Percentiles rank a stretch among this genome's conserved stretches.
Conservation (phyloP, 2,888 invertebrate genomes). For the Caenorhabditis plicata region DNA sequence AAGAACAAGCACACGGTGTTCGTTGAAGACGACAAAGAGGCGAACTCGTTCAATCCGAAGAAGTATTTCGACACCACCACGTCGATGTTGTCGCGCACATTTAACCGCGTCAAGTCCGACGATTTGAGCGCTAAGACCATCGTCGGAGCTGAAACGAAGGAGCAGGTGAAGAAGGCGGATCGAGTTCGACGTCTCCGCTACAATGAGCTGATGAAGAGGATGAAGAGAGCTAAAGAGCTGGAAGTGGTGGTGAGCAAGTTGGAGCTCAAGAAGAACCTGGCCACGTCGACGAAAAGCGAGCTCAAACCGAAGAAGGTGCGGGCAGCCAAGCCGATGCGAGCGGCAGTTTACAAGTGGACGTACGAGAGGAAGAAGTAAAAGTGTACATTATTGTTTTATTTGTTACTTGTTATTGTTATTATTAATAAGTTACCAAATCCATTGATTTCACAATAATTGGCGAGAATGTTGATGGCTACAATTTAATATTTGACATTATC, state of each 20-base stretch:
- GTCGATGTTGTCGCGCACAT: constrained; percentile 74
- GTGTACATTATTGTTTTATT: neutral
- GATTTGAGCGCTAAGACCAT: constrained; percentile 32
- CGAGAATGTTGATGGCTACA: constrained; percentile 2
- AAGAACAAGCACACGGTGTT: constrained; percentile 55
- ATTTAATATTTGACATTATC: neutral
- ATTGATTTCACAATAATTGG: constrained; percentile 12
- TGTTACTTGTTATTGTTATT: neutral
- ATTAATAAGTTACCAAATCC: constrained; percentile 1
- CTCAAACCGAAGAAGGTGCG: constrained; percentile 52
- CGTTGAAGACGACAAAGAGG: constrained; percentile 59
- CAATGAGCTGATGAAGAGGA: constrained; percentile 58
- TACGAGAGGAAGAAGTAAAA: constrained; percentile 60
- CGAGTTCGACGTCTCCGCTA: constrained; percentile 50
- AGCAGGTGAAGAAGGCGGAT: constrained; percentile 45
- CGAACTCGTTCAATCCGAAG: constrained; percentile 74
- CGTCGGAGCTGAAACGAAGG: constrained; percentile 35
- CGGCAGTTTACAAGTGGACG: constrained; percentile 63
- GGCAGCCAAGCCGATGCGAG: constrained; percentile 49
- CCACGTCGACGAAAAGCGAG: constrained; percentile 30
- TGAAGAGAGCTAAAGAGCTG: constrained; percentile 58
- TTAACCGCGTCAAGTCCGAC: constrained; percentile 73
- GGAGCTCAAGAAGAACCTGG: constrained; percentile 56
- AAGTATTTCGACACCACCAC: constrained; percentile 79
- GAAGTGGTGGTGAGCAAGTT: constrained; percentile 55